A percentile compares a stretch with the other conserved stretches of the same genome.
Evolutionary conservation across 2,113 vertebrate species (phyloP).

Genomic region (Toxotes jaculatrix): DNA sequence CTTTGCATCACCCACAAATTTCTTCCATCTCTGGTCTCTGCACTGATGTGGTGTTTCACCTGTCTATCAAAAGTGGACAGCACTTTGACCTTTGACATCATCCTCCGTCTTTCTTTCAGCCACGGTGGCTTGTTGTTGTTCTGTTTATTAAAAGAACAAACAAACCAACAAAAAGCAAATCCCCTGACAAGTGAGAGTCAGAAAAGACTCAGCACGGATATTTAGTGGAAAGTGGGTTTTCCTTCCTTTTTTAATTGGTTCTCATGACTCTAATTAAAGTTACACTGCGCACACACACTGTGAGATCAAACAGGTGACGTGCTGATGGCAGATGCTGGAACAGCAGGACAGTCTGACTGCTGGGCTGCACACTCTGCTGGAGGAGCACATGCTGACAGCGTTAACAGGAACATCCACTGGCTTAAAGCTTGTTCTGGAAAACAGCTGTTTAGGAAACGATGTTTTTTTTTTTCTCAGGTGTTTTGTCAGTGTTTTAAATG

Average conservation of each 20-base stretch:
- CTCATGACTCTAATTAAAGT: background rate
- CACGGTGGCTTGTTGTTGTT: no score
- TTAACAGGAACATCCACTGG: background rate
- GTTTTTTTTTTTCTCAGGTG: background rate
- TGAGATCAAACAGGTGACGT: background rate
- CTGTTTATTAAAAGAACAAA: no score
- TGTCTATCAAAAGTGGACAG: no score
- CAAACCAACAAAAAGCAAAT: background rate
- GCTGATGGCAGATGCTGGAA: background rate
- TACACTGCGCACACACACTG: background rate
- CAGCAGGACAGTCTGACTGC: constrained; percentile 8
- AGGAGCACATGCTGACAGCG: background rate
- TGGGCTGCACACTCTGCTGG: background rate
- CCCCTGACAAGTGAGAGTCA: background rate
- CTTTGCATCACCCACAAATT: no score
- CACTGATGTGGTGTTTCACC: no score
- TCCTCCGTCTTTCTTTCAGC: no score
- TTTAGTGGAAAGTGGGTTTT: background rate
- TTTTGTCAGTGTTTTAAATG: background rate
- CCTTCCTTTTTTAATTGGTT: background rate
- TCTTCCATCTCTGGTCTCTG: no score
- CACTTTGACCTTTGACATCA: no score
- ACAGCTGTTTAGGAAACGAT: no score
- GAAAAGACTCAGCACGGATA: no score
- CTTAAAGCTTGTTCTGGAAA: background rate